Evolutionary conservation across 2,113 vertebrate genomes (phyloP).

Genomic region (Hystrix brachyura): DNA sequence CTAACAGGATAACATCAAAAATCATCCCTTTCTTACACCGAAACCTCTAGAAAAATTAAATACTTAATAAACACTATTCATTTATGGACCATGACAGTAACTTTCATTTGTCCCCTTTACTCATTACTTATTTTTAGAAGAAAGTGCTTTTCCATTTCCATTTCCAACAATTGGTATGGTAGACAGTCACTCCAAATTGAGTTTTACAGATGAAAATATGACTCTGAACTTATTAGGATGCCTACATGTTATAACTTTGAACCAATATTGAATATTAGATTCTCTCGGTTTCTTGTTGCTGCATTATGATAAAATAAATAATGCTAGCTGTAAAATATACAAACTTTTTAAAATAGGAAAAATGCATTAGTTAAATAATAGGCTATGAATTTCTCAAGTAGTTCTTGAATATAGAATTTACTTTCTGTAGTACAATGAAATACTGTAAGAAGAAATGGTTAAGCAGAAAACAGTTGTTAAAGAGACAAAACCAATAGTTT

Average conservation of each 20-base stretch:
- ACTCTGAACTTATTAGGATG: not conserved
- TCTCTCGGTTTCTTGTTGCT: not conserved
- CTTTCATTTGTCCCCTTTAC: not conserved
- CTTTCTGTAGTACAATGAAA: not conserved
- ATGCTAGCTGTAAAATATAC: not conserved
- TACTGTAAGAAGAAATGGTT: not conserved
- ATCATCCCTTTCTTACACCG: not conserved
- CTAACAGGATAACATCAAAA: not conserved
- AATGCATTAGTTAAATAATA: constrained; percentile 12
- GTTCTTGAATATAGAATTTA: not conserved
- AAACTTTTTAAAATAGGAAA: constrained; percentile 37
- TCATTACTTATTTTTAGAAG: not conserved
- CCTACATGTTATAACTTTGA: not conserved
- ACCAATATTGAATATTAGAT: constrained; percentile 36
- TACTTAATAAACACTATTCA: not conserved
- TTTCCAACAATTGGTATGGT: constrained; percentile 19
- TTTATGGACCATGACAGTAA: not conserved
- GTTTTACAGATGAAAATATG: not conserved
- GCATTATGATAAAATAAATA: not conserved
- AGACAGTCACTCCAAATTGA: not conserved
- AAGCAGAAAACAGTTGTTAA: not conserved
- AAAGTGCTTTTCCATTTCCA: not conserved
- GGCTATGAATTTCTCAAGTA: not conserved
- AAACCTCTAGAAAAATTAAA: constrained; percentile 42
- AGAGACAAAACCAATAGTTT: constrained; percentile 28